Conservation (phyloP, 2,113 vertebrate genomes). For the Pagrus major region DNA sequence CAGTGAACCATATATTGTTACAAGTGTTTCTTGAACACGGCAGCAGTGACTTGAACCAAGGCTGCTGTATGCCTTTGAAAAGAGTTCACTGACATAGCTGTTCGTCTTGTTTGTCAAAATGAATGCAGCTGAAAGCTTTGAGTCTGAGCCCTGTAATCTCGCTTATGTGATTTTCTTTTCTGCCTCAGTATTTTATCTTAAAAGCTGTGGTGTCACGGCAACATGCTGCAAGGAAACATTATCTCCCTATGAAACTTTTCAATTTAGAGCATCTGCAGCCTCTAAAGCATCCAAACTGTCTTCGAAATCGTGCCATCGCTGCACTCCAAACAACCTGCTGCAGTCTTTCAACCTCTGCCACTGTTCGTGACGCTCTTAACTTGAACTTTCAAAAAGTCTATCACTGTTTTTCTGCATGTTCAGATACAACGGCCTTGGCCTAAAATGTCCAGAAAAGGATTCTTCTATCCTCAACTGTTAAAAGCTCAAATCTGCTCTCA, state of each 20-base stretch:
- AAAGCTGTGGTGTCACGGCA: conserved; percentile 9
- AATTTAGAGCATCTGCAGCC: conserved; percentile 26
- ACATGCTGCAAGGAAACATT: conserved; percentile 27
- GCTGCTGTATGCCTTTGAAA: neutral
- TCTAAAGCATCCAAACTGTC: conserved; percentile 25
- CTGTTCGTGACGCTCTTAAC: neutral
- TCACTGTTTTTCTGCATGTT: neutral
- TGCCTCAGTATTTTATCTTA: conserved; percentile 1
- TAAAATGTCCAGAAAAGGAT: too few relatives aligned
- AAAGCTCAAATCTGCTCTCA: neutral
- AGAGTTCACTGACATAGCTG: neutral
- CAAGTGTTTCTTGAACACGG: too few relatives aligned
- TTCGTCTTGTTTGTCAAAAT: neutral
- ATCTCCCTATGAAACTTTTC: conserved; percentile 38
- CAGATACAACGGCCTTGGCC: neutral
- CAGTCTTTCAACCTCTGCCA: conserved; percentile 2
- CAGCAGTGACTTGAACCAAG: too few relatives aligned
- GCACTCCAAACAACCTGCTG: conserved; percentile 1
- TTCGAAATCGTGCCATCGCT: conserved; percentile 12
- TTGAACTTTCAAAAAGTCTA: neutral
- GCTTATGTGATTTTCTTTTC: neutral
- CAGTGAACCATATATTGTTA: too few relatives aligned
- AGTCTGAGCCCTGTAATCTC: neutral
- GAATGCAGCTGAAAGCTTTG: neutral
- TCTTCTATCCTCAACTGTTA: neutral